Base-by-base conservation (phyloP, 1,140 invertebrate genomes). In the Bombus superbus region DNA sequence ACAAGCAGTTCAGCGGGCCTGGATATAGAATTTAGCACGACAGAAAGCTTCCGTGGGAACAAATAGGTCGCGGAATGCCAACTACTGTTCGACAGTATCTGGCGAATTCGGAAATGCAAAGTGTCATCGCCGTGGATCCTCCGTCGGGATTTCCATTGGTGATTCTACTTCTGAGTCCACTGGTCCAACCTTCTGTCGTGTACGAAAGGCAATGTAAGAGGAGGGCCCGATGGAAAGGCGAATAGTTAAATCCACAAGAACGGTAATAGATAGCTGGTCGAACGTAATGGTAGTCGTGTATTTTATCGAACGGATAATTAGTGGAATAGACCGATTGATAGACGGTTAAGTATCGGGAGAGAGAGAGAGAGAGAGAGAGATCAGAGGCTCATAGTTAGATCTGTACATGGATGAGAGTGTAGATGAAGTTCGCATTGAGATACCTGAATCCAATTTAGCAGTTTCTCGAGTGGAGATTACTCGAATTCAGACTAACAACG, bases 51-150 rank as follows among this genome's bases (percentile, higher is more conserved):
- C 59, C 15, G 13, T 66, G 47, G 35, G 59, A 85, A 81, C 44
- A 85, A 81, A 85, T 81, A 22, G 71, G 15, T 74, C 59, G 84
- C 47, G 57, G 25, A 66, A 81, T 81, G 38, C 47, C n/a, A 81
- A 81, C 64, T 81, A 68, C 44, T 53, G 59, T 72, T 66, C 25
- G 44, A 57, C 57, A n/a, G 28, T 74, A 44, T 57, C 71, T 57
- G 57, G 44, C 22, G 44, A 57, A 81, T 85, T 85, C 47, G 78
- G 71, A 73, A 85, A 85, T 85, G 84, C 78, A 74, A 81, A 85
- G 79, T 85, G 78, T 85, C 83, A 74, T 74, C 47, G 47, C 78
- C 71, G 25, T 42, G 78, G 11, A 74, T 72, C 47, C 78, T 85
- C 69, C 78, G 38, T 9, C 28, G 71, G 79, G 59, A 81, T 81